Evolutionary conservation across 2,113 vertebrate genomes (phyloP).

Genomic region (Heloderma charlesbogerti): DNA sequence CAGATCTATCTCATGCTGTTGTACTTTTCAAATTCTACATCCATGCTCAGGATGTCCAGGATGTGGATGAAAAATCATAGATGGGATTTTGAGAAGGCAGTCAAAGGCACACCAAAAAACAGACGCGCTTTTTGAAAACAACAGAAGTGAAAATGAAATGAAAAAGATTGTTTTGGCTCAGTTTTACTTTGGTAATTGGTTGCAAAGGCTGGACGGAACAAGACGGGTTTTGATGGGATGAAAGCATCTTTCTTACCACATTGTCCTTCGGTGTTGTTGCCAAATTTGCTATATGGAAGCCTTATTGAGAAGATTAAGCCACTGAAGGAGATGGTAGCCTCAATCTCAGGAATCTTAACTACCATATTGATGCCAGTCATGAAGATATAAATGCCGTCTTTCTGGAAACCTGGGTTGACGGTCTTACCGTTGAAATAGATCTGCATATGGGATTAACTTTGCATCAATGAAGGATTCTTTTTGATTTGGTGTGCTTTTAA

Average conservation of each 20-base stretch:
- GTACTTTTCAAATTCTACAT: neutral
- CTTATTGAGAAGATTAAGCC: slow-evolving; percentile 82
- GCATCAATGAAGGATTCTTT: slow-evolving; percentile 29
- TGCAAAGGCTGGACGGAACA: accelerated
- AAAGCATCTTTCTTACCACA: slow-evolving; percentile 84
- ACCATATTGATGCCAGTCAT: slow-evolving; percentile 80
- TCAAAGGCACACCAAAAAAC: too few species aligned
- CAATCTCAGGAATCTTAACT: slow-evolving; percentile 77
- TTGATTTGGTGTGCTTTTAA: slow-evolving; percentile 6
- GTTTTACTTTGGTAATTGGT: neutral
- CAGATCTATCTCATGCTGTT: neutral
- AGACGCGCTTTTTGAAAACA: neutral
- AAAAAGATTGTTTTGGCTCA: neutral
- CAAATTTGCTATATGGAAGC: slow-evolving; percentile 83
- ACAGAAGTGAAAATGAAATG: neutral
- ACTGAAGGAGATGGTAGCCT: slow-evolving; percentile 77
- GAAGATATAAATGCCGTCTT: slow-evolving; percentile 75
- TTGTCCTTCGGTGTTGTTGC: slow-evolving; percentile 89
- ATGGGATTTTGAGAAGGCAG: neutral
- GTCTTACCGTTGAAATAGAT: slow-evolving; percentile 80
- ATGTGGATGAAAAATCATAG: neutral
- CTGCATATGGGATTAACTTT: slow-evolving; percentile 67
- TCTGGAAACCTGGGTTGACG: slow-evolving; percentile 80
- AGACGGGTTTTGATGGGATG: neutral
- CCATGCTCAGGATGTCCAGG: neutral